Evolutionary conservation across 2,113 vertebrate species (phyloP), one percentile per base, ranked within the genome.

Genomic region (Saiga tatarica): DNA sequence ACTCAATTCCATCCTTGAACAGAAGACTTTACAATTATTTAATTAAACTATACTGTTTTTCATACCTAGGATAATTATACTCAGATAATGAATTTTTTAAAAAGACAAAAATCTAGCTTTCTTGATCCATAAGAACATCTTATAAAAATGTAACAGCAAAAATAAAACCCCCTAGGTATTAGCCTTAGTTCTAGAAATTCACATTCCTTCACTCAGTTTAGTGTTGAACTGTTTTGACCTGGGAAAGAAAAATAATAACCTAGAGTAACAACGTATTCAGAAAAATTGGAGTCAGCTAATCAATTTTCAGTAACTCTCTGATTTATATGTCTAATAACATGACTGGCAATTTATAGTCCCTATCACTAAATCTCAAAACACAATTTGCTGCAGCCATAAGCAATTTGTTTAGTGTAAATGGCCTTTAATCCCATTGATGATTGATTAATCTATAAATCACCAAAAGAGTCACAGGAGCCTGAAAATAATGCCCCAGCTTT

Each of bases 241-340:
- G 76, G 95, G 79, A 96, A 97, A 97, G 89, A 98, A 96, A 98
- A 94, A 98, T 98, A 98, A 98, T 98, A 97, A 97, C 17, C 91
- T 92, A 92, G 92, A 97, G 91, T 96, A 98, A 98, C 89, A 97
- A 97, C 96, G 90, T 97, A 91, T 97, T 97, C 83, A 97, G 96
- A 98, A 98, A 98, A 97, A 98, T 91, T 98, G 79, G 88, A 98
- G 98, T 98, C 97, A 64, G 95, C 96, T 99, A 98, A 98, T 99
- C 97, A 99, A 98, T 99, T 98, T 98, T 98, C 87, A 97, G 97
- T 98, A 99, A 98, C 81, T 97, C 94, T 96, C 97, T 98, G 98
- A 99, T 99, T 99, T 99, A 98, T 99, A 98, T 95, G 90, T 98
- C 94, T 98, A 98, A 98, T 99, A 99, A 98, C 86, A 98, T 96